phyloP scores from a whole-genome alignment of 2,113 vertebrate species.

The Progne subis region DNA sequence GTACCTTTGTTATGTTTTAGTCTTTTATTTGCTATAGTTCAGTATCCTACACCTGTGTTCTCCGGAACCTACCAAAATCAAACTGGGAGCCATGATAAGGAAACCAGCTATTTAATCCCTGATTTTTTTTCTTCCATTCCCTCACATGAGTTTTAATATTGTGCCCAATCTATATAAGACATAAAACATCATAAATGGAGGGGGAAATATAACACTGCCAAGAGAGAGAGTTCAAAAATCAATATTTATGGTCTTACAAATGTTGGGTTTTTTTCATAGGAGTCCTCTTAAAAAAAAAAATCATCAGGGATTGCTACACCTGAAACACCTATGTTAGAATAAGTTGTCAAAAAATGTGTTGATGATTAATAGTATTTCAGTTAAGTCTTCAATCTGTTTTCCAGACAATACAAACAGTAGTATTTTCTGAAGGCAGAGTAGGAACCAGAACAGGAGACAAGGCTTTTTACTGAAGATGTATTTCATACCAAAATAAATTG shows the following conservation, averaged over 20 bases:
- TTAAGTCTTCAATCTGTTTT: neutral
- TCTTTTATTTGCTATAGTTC: constrained; percentile 68
- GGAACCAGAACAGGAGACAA: neutral
- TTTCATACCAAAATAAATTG: neutral
- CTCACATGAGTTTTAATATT: neutral
- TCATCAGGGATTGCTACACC: neutral
- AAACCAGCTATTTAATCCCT: constrained; percentile 10
- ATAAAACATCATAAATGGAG: neutral
- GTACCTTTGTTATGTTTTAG: constrained; percentile 59
- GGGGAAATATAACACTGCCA: neutral
- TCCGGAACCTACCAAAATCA: constrained; percentile 39
- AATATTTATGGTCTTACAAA: neutral
- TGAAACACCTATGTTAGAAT: neutral
- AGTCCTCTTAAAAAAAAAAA: neutral
- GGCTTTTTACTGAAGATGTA: neutral
- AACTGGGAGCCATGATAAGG: constrained; percentile 32
- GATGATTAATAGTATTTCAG: neutral
- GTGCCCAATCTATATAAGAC: neutral
- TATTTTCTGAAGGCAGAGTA: neutral
- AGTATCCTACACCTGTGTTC: constrained; percentile 50
- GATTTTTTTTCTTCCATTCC: neutral
- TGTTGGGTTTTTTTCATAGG: neutral
- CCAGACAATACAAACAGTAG: neutral
- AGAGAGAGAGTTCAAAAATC: neutral
- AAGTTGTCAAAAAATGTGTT: neutral